Percentiles rank a stretch among this genome's conserved stretches.
These are phyloP conservation scores for Halocynthia roretzi DNA, from an alignment of 23 tunicate species.

Conservation along the genomic window DNA sequence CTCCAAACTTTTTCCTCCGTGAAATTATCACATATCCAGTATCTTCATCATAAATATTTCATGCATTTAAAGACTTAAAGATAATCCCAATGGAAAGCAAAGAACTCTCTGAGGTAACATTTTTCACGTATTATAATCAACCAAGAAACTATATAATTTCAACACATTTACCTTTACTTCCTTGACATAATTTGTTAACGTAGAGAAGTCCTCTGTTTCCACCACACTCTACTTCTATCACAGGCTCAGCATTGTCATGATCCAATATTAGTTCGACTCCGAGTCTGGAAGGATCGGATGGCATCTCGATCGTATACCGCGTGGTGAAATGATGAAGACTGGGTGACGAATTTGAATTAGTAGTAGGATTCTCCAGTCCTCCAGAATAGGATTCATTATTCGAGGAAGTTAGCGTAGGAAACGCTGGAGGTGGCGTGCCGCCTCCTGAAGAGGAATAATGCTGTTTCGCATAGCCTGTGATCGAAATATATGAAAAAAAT, in stretches of 20 bases:
- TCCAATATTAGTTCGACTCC: slow-evolving; percentile 62
- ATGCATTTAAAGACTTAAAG: no score
- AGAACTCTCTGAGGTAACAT: no score
- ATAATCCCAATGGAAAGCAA: no score
- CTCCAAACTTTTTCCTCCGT: no score
- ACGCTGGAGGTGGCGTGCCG: background rate
- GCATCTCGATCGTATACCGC: slow-evolving; percentile 79
- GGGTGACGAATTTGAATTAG: slow-evolving; percentile 6
- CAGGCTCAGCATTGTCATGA: slow-evolving; percentile 43
- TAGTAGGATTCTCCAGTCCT: background rate
- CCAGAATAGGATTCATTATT: background rate
- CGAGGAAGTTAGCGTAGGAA: background rate
- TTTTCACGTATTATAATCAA: no score
- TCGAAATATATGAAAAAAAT: background rate
- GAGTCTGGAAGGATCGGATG: slow-evolving; percentile 49
- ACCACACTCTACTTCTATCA: slow-evolving; percentile 90
- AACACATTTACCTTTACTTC: slow-evolving; percentile 72
- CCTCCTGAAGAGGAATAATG: background rate
- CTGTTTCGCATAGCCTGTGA: background rate
- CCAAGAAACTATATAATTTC: background rate
- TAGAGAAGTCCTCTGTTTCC: slow-evolving; percentile 80
- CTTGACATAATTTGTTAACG: slow-evolving; percentile 86
- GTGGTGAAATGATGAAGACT: slow-evolving; percentile 78
- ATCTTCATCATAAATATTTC: no score
- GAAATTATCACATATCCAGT: no score